Evolutionary conservation across 2,113 vertebrate genomes (phyloP), one percentile per base, ranked within the genome.

Genomic region (Setophaga coronata): DNA sequence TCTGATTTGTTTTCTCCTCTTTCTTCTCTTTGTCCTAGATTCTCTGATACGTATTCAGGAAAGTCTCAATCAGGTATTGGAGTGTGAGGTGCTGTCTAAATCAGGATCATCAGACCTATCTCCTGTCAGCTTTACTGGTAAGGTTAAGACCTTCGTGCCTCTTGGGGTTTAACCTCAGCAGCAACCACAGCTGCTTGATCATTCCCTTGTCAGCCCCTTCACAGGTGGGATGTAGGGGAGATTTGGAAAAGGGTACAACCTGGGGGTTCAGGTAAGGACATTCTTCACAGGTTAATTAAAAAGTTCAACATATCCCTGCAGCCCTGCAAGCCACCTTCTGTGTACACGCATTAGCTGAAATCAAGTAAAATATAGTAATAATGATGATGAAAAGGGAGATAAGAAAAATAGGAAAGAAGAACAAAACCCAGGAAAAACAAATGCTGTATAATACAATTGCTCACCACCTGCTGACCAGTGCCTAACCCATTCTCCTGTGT

Each of bases 21-120:
- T 65, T 19, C 25, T 92, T 95, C 81, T 31, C 54, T 62, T 95
- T 67, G 87, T 87, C n/a, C 31, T 97, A 99, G 99, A 99, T 97
- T 99, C 99, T 53, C 93, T 99, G 67, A 98, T 97, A 98, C 99
- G 98, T 93, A 98, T 99, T 51, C 99, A 99, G 95, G 99, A 99
- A 33, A 76, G 50, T 10, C 88, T 98, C 72, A 92, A 54, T 89
- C 99, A 98, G 70, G 97, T 98, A 89, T 96, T 98, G 12, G 98
- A 98, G 40, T 97, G 98, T 25, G 99, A 99, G 42, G 96, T 78
- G 51, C 21, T 78, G 29, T 93, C 98, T 33, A 87, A 97, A 28
- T 98, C 98, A 0, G 98, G 98, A 60, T 98, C 96, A 84, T 89
- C 94, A 7, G 96, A 98, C 4, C 96, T 98, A 9, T 98, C 98